Conservation (phyloP, 2,113 vertebrate species). For the Tichodroma muraria region DNA sequence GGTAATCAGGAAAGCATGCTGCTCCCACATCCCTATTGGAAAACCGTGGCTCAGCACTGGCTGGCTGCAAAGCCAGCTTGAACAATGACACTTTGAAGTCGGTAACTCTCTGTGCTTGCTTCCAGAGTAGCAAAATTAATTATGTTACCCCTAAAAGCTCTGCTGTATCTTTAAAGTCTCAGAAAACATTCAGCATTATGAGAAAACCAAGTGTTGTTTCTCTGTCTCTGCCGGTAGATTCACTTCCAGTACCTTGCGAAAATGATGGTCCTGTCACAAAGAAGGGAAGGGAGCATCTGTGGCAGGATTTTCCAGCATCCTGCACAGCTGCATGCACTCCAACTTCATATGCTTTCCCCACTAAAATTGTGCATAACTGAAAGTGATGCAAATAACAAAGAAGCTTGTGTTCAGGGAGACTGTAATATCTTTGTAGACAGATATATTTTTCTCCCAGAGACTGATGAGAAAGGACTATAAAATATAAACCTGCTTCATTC, state of each 20-base stretch:
- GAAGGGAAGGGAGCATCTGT: not conserved
- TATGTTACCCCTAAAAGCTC: not conserved
- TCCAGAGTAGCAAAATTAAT: conserved; percentile 8
- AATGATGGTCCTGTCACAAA: conserved; percentile 9
- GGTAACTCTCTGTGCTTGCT: not conserved
- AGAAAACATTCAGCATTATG: not conserved
- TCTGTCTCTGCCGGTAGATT: not conserved
- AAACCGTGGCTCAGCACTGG: not conserved
- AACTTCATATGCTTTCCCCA: not conserved
- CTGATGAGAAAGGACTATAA: conserved; percentile 45
- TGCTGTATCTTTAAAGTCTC: not conserved
- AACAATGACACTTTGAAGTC: conserved; percentile 15
- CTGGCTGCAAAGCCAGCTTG: not conserved
- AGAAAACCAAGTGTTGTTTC: not conserved
- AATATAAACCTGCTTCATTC: conserved; percentile 14
- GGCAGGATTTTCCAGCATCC: not conserved
- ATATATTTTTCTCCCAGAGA: not conserved
- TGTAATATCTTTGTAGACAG: not conserved
- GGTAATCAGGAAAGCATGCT: not conserved
- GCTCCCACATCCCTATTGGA: conserved; percentile 30
- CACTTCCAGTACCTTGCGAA: not conserved
- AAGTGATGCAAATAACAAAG: conserved; percentile 45
- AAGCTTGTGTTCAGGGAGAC: not conserved
- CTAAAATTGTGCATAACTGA: conserved; percentile 13
- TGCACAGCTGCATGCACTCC: not conserved